Percentiles rank a stretch among this genome's conserved stretches.
phyloP scores from a whole-genome alignment of 2,113 vertebrate species.

The Halcyon senegalensis region DNA sequence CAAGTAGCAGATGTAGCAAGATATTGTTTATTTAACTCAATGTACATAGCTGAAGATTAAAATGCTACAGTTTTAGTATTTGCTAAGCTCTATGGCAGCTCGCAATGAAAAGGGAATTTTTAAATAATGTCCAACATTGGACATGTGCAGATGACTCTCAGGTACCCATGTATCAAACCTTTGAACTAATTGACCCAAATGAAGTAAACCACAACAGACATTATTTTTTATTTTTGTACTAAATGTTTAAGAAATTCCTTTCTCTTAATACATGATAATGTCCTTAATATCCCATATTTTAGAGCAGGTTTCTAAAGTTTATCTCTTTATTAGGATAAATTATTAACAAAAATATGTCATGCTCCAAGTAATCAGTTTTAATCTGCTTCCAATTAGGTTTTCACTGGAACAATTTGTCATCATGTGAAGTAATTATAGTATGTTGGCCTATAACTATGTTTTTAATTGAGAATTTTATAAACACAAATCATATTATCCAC shows the following conservation, averaged over 20 bases:
- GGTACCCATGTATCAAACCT: background rate
- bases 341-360: background rate
- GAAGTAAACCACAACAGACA: background rate
- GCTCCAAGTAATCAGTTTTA: background rate
- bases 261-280: background rate
- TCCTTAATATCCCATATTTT: background rate
- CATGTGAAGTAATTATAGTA: background rate
- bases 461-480: background rate
- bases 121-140: background rate
- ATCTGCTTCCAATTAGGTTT: background rate
- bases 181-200: background rate
- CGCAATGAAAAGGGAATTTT: background rate
- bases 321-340: background rate
- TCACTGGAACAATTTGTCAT: background rate
- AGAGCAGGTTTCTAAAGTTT: background rate
- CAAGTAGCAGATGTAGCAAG: too few species aligned
- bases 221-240: background rate
- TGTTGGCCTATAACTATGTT: background rate
- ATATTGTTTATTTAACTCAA: too few species aligned
- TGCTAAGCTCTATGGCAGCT: background rate
- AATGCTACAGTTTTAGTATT: background rate
- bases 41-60: background rate
- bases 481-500: background rate
- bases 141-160: background rate
- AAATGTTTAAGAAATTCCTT: background rate